A percentile compares a stretch with the other conserved stretches of the same genome.
Conservation (phyloP, 1,140 invertebrate genomes). For the Sarcophaga bullata region DNA sequence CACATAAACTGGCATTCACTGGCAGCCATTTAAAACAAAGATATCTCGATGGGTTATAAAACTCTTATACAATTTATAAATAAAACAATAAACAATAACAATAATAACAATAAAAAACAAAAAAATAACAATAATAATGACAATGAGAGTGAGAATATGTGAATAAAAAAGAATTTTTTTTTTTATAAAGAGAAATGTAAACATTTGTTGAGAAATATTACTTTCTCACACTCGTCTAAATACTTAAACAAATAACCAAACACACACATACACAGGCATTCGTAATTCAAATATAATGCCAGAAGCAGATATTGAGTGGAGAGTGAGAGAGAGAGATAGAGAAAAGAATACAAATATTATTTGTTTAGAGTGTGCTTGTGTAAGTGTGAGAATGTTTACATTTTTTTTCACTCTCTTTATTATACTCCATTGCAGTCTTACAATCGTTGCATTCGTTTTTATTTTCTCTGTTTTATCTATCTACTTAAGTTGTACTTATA, state of each 20-base stretch:
- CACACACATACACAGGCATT: background rate
- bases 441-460: background rate
- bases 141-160: too few species aligned
- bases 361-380: background rate
- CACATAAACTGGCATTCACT: too few species aligned
- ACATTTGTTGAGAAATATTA: slow-evolving; percentile 9
- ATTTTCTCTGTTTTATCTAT: background rate
- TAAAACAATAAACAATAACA: too few species aligned
- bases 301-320: background rate
- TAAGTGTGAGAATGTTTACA: background rate
- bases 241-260: background rate
- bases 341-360: background rate
- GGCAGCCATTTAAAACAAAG: too few species aligned
- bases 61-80: too few species aligned
- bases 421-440: background rate
- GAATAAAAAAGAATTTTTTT: background rate
- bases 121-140: too few species aligned
- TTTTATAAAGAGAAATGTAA: slow-evolving; percentile 5
- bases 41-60: too few species aligned
- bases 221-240: background rate
- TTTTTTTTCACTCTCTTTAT: background rate
- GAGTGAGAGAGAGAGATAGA: background rate
- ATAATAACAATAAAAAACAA: too few species aligned
- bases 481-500: background rate
- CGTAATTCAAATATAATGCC: too few species aligned